Percentiles rank a stretch among this genome's conserved stretches.
Evolutionary conservation across 2,888 invertebrate species (phyloP).

Genomic region (Helobdella robusta): DNA sequence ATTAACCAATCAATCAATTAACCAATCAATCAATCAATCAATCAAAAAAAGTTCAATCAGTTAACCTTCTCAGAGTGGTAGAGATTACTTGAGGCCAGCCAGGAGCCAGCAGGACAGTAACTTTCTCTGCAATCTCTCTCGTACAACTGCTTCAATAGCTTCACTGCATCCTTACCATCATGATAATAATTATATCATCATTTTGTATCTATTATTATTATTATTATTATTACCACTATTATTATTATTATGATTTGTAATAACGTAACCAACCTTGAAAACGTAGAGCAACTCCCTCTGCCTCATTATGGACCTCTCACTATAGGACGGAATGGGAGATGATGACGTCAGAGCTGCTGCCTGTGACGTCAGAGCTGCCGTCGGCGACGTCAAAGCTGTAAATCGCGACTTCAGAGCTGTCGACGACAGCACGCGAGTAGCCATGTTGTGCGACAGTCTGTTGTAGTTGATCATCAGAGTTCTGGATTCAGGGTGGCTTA

Average conservation of each 20-base stretch:
- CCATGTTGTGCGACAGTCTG: no score
- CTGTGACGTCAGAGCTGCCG: no score
- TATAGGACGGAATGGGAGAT: no score
- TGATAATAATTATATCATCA: not conserved
- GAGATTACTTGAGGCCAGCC: constrained; percentile 55
- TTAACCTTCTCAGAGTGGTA: constrained; percentile 45
- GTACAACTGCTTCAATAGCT: constrained; percentile 70
- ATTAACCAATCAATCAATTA: not conserved
- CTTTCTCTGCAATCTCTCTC: constrained; percentile 72
- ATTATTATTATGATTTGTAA: not conserved
- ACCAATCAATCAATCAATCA: constrained; percentile 1
- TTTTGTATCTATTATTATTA: not conserved
- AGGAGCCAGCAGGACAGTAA: constrained; percentile 65
- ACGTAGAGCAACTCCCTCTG: constrained; percentile 1
- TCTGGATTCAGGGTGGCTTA: constrained; percentile 72
- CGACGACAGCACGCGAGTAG: no score
- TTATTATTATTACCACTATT: not conserved
- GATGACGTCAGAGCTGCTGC: no score
- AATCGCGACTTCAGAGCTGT: no score
- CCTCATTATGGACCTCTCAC: not conserved
- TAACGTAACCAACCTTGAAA: constrained; percentile 15
- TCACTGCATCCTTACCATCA: constrained; percentile 57
- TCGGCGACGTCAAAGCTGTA: no score
- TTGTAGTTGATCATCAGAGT: no score
- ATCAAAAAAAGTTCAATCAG: not conserved